phyloP scores from a whole-genome alignment of 1,140 invertebrate genomes.

The Onthophagus taurus region DNA sequence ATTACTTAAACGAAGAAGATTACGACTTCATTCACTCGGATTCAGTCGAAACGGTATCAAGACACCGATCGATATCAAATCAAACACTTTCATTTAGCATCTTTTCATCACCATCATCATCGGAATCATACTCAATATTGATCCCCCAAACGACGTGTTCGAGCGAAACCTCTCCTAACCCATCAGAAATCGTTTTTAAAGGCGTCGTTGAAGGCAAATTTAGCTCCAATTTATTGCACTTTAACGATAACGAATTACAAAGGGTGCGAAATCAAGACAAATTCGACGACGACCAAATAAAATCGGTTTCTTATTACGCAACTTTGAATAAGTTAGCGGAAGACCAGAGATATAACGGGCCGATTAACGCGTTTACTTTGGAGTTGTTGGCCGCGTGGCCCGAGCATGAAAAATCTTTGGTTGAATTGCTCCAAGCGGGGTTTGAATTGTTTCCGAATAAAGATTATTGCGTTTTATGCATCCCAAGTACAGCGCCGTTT shows the following conservation, averaged over 20 bases:
- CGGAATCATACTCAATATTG: background rate
- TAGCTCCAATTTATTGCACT: background rate
- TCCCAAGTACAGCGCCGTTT: conserved; percentile 48
- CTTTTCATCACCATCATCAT: background rate
- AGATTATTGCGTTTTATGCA: conserved; percentile 55
- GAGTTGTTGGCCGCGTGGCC: conserved; percentile 55
- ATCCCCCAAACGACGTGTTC: too few species aligned
- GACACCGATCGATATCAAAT: background rate
- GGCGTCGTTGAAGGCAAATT: background rate
- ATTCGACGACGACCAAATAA: conserved; percentile 1
- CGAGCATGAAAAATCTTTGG: conserved; percentile 46
- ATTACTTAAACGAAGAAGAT: too few species aligned
- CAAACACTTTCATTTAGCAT: background rate
- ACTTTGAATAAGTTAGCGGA: too few species aligned
- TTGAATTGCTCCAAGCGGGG: conserved; percentile 50
- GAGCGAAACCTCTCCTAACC: background rate
- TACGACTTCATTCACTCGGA: too few species aligned
- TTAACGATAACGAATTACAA: background rate
- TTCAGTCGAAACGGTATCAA: too few species aligned
- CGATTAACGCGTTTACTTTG: conserved; percentile 51
- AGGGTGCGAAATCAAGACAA: background rate
- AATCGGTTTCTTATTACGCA: too few species aligned
- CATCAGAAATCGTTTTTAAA: background rate
- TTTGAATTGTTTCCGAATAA: conserved; percentile 56
- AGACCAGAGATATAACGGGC: conserved; percentile 33